A percentile compares a stretch with the other conserved stretches of the same genome.
These are phyloP conservation scores for Brachionus plicatilis DNA, from an alignment of 1,140 invertebrate species.

Conservation along the genomic window DNA sequence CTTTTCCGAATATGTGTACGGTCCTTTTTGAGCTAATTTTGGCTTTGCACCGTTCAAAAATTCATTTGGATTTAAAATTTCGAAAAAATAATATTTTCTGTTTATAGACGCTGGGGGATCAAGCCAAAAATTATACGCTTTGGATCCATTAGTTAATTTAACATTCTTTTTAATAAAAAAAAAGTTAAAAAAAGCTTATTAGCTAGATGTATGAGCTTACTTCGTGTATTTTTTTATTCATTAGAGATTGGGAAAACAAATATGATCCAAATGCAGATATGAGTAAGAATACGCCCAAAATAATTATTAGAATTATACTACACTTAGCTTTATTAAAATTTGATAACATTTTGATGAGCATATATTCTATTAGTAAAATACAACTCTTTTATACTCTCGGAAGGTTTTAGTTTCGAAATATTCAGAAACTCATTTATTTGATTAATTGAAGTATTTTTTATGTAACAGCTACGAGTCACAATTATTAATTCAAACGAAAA, in stretches of 20 bases:
- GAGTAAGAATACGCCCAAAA: background rate
- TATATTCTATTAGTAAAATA: background rate
- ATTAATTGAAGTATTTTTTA: background rate
- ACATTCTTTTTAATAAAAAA: background rate
- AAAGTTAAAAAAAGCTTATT: background rate
- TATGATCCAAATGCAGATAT: background rate
- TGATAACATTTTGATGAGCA: background rate
- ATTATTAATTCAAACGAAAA: background rate
- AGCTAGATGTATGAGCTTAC: background rate
- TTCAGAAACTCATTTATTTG: background rate
- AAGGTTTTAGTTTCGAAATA: background rate
- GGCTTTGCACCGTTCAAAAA: constrained; percentile 20
- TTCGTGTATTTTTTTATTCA: constrained; percentile 19
- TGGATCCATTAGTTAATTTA: background rate
- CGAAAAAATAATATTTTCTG: constrained; percentile 25
- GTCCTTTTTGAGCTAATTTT: background rate
- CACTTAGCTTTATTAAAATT: background rate
- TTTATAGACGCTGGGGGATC: background rate
- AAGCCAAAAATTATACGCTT: background rate
- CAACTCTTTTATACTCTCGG: background rate
- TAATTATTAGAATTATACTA: background rate
- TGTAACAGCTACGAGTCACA: background rate
- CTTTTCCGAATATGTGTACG: constrained; percentile 8
- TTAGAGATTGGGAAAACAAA: background rate
- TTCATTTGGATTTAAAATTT: background rate